Conservation (phyloP, 2,888 invertebrate species). For the Drosophila siamana region DNA sequence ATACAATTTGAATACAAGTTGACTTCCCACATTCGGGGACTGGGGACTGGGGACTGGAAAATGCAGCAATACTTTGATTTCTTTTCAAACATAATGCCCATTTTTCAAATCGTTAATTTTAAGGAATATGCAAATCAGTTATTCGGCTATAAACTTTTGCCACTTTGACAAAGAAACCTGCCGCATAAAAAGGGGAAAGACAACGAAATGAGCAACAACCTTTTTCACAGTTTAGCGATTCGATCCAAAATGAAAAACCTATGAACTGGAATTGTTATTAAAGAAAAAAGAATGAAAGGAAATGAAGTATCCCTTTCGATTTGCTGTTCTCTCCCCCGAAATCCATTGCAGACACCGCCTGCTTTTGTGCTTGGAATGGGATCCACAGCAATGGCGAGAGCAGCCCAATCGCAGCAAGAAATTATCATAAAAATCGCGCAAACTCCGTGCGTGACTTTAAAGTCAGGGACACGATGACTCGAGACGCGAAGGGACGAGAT, state of each 20-base stretch:
- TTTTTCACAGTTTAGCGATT: slow-evolving; percentile 71
- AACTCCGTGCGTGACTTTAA: slow-evolving; percentile 78
- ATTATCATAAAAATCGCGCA: slow-evolving; percentile 81
- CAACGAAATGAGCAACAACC: slow-evolving; percentile 41
- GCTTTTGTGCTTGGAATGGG: slow-evolving; percentile 27
- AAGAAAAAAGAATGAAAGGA: slow-evolving; percentile 42
- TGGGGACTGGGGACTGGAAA: neutral
- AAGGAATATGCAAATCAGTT: slow-evolving; percentile 69
- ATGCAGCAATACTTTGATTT: slow-evolving; percentile 21
- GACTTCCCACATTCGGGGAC: neutral
- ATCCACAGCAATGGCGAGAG: slow-evolving; percentile 66
- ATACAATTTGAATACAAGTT: slow-evolving; percentile 1
- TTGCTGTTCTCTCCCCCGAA: slow-evolving; percentile 12
- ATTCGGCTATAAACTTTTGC: slow-evolving; percentile 62
- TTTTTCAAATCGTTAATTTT: slow-evolving; percentile 76
- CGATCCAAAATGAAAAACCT: slow-evolving; percentile 46
- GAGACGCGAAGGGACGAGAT: slow-evolving; percentile 3
- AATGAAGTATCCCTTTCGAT: slow-evolving; percentile 48
- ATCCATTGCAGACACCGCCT: neutral
- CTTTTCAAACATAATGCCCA: slow-evolving; percentile 39
- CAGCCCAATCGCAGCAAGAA: slow-evolving; percentile 70
- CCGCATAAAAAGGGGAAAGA: slow-evolving; percentile 40
- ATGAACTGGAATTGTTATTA: slow-evolving; percentile 69
- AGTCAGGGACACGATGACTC: slow-evolving; percentile 43
- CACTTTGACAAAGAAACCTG: slow-evolving; percentile 21